Percentiles rank a stretch among this genome's conserved stretches.
Conservation (phyloP, 2,888 invertebrate genomes). For the Parelbella ahira region DNA sequence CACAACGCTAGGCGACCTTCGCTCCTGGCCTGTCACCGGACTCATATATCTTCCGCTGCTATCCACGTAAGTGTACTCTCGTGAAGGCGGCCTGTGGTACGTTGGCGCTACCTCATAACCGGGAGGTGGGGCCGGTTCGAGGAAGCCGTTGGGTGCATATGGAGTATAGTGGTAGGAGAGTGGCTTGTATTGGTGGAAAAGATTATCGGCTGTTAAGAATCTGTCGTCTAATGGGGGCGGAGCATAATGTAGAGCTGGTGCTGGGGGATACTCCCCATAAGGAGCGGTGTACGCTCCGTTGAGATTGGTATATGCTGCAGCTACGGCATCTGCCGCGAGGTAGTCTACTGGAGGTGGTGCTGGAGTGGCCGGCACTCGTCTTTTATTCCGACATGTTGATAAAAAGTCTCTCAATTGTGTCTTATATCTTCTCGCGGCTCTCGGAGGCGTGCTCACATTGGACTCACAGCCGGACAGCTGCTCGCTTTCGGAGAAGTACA, state of each 20-base stretch:
- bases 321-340: slow-evolving; percentile 84
- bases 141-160: slow-evolving; percentile 90
- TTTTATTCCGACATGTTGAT: slow-evolving; percentile 93
- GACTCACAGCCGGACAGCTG: slow-evolving; percentile 84
- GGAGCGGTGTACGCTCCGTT: slow-evolving; percentile 90
- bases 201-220: slow-evolving; percentile 90
- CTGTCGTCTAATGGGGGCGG: slow-evolving; percentile 82
- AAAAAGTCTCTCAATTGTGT: slow-evolving; percentile 95
- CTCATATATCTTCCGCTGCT: slow-evolving; percentile 80
- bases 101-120: slow-evolving; percentile 81
- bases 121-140: slow-evolving; percentile 86
- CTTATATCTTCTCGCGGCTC: slow-evolving; percentile 94
- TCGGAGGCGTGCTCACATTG: slow-evolving; percentile 84
- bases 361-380: slow-evolving; percentile 81
- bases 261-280: slow-evolving; percentile 86
- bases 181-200: slow-evolving; percentile 95
- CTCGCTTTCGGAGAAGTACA: slow-evolving; percentile 93
- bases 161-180: slow-evolving; percentile 89
- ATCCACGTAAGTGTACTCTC: slow-evolving; percentile 81
- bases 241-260: slow-evolving; percentile 86
- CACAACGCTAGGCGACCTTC: slow-evolving; percentile 82
- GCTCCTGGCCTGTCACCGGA: slow-evolving; percentile 82
- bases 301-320: slow-evolving; percentile 89
- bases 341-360: slow-evolving; percentile 86
- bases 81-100: slow-evolving; percentile 82